Conservation (phyloP, 2,113 vertebrate genomes). For the Eulemur macaco region DNA sequence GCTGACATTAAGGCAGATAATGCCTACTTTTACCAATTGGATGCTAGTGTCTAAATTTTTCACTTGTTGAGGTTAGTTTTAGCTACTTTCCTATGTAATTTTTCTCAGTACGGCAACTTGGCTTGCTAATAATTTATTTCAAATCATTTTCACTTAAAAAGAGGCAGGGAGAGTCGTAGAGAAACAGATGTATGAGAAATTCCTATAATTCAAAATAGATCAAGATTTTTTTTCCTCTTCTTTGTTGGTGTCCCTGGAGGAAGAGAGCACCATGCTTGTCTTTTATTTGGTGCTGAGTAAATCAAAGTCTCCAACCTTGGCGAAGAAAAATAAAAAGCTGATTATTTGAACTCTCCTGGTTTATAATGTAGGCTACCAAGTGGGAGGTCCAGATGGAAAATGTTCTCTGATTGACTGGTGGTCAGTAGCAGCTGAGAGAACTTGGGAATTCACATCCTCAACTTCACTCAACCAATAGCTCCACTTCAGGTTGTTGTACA, state of each 20-base stretch:
- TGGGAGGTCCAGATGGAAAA: neutral
- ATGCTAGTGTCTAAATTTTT: neutral
- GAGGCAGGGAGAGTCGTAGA: neutral
- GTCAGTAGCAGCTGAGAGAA: neutral
- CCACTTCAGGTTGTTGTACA: neutral
- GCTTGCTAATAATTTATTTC: conserved; percentile 33
- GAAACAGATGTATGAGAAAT: neutral
- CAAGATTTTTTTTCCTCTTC: neutral
- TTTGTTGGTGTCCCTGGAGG: neutral
- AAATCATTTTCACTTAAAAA: neutral
- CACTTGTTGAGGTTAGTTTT: neutral
- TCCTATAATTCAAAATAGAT: neutral
- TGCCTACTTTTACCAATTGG: neutral
- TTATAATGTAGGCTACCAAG: neutral
- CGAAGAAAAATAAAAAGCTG: neutral
- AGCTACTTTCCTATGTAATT: neutral
- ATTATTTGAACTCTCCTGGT: neutral
- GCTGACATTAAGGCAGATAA: neutral
- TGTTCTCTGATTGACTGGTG: neutral
- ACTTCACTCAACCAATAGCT: neutral
- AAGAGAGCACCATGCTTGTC: neutral
- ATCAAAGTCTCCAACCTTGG: neutral
- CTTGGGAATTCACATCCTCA: neutral
- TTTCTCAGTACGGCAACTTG: neutral
- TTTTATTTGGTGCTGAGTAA: neutral